phyloP scores from a whole-genome alignment of 1,140 invertebrate species.

The Drosophila sturtevanti region DNA sequence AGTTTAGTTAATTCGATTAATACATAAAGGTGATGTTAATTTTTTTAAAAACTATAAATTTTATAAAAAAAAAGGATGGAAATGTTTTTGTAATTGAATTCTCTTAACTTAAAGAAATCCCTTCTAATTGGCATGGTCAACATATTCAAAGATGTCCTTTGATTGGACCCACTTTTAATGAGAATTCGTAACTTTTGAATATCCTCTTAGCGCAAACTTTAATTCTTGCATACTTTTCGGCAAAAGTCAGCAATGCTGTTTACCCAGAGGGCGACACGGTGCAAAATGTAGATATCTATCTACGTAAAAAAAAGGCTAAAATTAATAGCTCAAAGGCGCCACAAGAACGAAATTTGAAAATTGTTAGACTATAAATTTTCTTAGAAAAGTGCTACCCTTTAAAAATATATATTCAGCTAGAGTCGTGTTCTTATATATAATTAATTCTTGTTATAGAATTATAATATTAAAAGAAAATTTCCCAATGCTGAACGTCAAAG shows the following conservation, averaged over 20 bases:
- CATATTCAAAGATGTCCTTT: too few species aligned
- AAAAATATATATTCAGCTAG: neutral
- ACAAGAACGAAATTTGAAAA: neutral
- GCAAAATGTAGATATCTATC: neutral
- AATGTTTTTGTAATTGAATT: neutral
- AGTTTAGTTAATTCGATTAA: neutral
- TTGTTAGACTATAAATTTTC: neutral
- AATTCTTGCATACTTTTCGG: constrained; percentile 12
- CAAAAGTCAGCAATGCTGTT: too few species aligned
- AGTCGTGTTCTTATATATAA: too few species aligned
- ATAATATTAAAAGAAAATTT: neutral
- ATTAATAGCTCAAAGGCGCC: neutral
- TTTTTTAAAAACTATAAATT: too few species aligned
- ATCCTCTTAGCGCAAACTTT: neutral
- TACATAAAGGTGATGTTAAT: neutral
- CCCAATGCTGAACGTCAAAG: neutral
- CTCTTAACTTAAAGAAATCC: too few species aligned
- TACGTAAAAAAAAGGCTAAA: neutral
- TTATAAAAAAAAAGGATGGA: neutral
- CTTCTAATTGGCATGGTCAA: too few species aligned
- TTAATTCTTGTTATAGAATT: neutral
- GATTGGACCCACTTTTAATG: too few species aligned
- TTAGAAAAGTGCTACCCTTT: neutral
- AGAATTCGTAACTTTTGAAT: neutral
- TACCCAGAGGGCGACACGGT: neutral